Evolutionary conservation across 1,140 invertebrate species (phyloP).

Genomic region (Aphaenogaster floridana): DNA sequence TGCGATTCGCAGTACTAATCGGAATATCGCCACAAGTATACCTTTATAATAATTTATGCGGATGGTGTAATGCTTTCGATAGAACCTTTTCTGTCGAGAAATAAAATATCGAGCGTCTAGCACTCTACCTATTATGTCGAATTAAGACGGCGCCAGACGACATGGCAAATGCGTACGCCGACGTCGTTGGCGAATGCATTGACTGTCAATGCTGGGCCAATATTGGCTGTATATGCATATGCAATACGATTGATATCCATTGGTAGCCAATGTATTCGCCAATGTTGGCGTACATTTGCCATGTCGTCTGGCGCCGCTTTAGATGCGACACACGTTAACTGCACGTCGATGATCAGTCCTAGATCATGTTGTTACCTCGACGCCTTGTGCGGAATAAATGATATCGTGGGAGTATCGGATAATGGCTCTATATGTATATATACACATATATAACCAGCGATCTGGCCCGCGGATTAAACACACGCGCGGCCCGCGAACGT

Average conservation of each 20-base stretch:
- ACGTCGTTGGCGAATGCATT: no score
- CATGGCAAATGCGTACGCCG: no score
- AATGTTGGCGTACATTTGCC: no score
- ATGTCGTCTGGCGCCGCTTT: no score
- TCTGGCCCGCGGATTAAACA: conserved; percentile 62
- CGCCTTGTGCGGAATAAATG: conserved; percentile 55
- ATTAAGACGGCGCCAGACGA: background rate
- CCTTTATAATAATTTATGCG: background rate
- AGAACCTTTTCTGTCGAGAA: background rate
- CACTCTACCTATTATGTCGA: background rate
- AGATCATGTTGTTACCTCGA: conserved; percentile 36
- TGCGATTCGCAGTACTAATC: background rate
- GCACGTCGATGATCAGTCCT: background rate
- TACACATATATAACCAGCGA: conserved; percentile 28
- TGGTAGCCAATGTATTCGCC: no score
- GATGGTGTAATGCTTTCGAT: background rate
- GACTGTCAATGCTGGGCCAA: no score
- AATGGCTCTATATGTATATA: background rate
- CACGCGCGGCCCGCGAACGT: conserved; percentile 4
- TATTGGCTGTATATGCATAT: no score
- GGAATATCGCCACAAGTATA: background rate
- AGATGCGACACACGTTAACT: background rate
- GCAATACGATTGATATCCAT: no score
- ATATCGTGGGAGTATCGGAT: conserved; percentile 41
- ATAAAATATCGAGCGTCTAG: background rate